Conservation (phyloP, 2,888 invertebrate species). For the Drosophila suboccidentalis region DNA sequence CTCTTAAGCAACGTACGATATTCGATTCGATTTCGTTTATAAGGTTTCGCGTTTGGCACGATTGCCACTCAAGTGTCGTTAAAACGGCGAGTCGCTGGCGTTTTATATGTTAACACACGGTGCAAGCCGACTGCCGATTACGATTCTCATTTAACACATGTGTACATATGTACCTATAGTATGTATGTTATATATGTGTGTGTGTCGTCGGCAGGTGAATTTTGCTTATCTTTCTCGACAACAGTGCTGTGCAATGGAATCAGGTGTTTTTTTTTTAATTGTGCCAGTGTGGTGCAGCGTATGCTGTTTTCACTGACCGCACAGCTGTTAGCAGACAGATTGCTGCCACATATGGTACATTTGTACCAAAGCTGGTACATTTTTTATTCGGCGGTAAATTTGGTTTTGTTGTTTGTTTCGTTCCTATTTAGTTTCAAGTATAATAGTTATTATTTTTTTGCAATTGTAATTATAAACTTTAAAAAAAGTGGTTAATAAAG, state of each 20-base stretch:
- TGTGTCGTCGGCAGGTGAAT: constrained; percentile 34
- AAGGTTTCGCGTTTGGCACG: constrained; percentile 50
- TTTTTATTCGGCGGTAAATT: too few species aligned
- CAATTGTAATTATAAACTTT: too few species aligned
- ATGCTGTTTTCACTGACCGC: neutral
- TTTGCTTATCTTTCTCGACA: constrained; percentile 10
- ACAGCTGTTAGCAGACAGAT: neutral
- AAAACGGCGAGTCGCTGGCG: constrained; percentile 14
- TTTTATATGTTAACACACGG: constrained; percentile 54
- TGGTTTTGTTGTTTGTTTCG: too few species aligned
- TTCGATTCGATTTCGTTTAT: constrained; percentile 27
- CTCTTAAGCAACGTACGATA: constrained; percentile 1
- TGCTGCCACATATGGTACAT: too few species aligned
- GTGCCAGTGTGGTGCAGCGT: constrained; percentile 9
- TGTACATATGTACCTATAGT: neutral
- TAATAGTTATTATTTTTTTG: too few species aligned
- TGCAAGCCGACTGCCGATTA: constrained; percentile 39
- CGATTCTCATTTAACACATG: constrained; percentile 19
- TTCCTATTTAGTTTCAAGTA: too few species aligned
- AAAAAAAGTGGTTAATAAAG: too few species aligned
- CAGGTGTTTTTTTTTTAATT: constrained; percentile 21
- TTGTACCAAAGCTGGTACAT: too few species aligned
- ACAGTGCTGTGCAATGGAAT: constrained; percentile 25
- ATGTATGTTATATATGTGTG: neutral
- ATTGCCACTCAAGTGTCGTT: constrained; percentile 39